These are phyloP conservation scores for Proctacanthus coquilletti DNA, from an alignment of 1,140 invertebrate genomes.

Conservation along the genomic window DNA sequence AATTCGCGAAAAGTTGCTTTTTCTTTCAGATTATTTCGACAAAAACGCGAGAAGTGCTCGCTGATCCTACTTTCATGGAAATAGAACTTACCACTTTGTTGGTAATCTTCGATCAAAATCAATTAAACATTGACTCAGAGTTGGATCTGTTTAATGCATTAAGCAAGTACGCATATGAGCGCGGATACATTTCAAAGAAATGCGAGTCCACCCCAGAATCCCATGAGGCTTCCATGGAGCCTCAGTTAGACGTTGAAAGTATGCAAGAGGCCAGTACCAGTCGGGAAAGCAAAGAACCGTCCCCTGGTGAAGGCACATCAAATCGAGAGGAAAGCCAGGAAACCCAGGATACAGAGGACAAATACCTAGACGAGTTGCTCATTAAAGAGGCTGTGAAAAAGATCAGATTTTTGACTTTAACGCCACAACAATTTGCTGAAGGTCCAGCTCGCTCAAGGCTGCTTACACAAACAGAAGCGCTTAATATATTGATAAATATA, in stretches of 20 bases:
- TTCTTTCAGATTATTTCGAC: slow-evolving; percentile 48
- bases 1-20: slow-evolving; percentile 1
- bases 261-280: neutral
- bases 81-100: slow-evolving; percentile 54
- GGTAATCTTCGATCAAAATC: slow-evolving; percentile 54
- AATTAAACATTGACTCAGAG: slow-evolving; percentile 55
- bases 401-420: slow-evolving; percentile 59
- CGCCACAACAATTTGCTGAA: slow-evolving; percentile 62
- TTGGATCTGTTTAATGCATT: slow-evolving; percentile 57
- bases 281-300: too few species aligned
- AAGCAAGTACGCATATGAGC: slow-evolving; percentile 43
- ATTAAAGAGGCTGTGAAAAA: slow-evolving; percentile 39
- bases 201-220: slow-evolving; percentile 6
- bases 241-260: slow-evolving; percentile 1
- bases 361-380: neutral
- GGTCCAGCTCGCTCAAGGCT: slow-evolving; percentile 54
- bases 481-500: slow-evolving; percentile 67
- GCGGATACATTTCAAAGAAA: slow-evolving; percentile 18
- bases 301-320: slow-evolving; percentile 3
- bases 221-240: neutral
- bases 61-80: slow-evolving; percentile 57
- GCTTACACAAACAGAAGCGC: slow-evolving; percentile 57
- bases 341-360: too few species aligned
- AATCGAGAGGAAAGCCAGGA: too few species aligned
- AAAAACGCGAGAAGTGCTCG: slow-evolving; percentile 57